These are phyloP conservation scores for Zygogramma bicolorata DNA, from an alignment of 2,888 invertebrate species.

Conservation along the genomic window DNA sequence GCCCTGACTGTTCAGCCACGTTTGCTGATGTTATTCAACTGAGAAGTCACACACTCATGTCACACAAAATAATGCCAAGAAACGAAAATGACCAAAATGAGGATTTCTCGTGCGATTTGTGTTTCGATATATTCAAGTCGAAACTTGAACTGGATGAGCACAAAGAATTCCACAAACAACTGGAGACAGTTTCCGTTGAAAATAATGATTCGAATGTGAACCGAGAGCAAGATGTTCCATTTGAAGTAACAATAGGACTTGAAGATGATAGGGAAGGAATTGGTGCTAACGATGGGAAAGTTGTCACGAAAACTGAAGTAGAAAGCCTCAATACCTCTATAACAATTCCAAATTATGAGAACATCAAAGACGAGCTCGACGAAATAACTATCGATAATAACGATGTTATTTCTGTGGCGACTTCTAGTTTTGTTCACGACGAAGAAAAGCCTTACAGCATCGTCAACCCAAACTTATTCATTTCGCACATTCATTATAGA, in stretches of 20 bases:
- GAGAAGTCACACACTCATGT: constrained; percentile 26
- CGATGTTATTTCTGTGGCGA: neutral
- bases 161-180: constrained; percentile 45
- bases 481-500: constrained; percentile 26
- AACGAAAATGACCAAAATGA: constrained; percentile 3
- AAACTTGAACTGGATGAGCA: constrained; percentile 46
- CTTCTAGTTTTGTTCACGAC: neutral
- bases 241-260: neutral
- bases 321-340: constrained; percentile 8
- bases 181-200: neutral
- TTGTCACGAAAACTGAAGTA: neutral
- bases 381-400: neutral
- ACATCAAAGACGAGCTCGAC: neutral
- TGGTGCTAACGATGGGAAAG: neutral
- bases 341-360: constrained; percentile 4
- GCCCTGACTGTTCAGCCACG: constrained; percentile 19
- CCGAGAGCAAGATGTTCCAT: neutral
- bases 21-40: constrained; percentile 30
- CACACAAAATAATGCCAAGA: constrained; percentile 13
- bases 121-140: constrained; percentile 46
- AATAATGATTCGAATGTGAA: neutral
- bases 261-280: neutral
- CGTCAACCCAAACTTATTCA: neutral
- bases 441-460: neutral
- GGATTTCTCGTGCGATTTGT: constrained; percentile 44